Evolutionary conservation across 2,888 invertebrate species (phyloP).

Genomic region (Drosophila seclusa): DNA sequence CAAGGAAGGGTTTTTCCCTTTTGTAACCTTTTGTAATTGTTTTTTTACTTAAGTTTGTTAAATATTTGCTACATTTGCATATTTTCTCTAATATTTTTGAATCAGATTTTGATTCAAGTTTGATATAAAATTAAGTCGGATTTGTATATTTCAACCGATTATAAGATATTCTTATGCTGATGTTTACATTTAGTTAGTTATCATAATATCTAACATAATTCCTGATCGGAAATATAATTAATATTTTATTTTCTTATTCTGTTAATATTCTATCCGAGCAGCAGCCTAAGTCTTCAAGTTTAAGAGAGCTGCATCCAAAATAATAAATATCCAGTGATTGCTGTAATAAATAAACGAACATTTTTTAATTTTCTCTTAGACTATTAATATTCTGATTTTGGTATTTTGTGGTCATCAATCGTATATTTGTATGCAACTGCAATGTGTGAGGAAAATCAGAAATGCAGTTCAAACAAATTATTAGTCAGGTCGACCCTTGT

Average conservation of each 20-base stretch:
- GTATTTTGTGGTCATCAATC: background rate
- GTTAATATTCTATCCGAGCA: background rate
- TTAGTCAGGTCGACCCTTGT: constrained; percentile 25
- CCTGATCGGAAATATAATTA: background rate
- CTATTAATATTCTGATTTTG: background rate
- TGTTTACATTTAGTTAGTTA: background rate
- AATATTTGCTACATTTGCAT: background rate
- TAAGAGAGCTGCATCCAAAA: background rate
- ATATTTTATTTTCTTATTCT: background rate
- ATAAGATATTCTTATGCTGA: background rate
- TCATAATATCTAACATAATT: background rate
- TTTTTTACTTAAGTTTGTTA: background rate
- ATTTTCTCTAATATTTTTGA: background rate
- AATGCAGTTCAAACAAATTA: constrained; percentile 20
- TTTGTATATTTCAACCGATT: background rate
- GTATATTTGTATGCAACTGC: background rate
- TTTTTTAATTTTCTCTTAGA: background rate
- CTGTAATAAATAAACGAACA: background rate
- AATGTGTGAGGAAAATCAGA: constrained; percentile 10
- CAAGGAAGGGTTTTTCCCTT: background rate
- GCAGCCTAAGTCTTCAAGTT: background rate
- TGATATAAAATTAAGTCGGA: background rate
- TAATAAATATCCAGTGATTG: no score
- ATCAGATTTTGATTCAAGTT: background rate
- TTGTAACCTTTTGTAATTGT: no score